Evolutionary conservation across 2,888 invertebrate genomes (phyloP).

Genomic region (Athripsodes cinereus): DNA sequence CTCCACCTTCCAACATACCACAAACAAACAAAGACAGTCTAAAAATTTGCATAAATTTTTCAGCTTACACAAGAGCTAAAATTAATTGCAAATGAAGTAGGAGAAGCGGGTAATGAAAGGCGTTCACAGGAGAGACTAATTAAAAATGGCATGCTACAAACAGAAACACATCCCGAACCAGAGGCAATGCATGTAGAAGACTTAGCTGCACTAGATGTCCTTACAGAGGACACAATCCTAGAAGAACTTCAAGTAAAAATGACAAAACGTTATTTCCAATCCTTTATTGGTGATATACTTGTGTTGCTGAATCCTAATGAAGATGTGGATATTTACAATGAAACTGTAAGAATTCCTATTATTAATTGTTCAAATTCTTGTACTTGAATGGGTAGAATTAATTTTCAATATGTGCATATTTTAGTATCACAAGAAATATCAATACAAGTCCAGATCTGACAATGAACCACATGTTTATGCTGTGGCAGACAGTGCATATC

Average conservation of each 20-base stretch:
- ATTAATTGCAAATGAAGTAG: conserved; percentile 46
- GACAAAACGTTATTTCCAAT: conserved; percentile 61
- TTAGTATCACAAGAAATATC: conserved; percentile 74
- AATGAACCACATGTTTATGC: conserved; percentile 87
- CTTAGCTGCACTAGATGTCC: conserved; percentile 67
- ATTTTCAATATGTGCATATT: conserved; percentile 30
- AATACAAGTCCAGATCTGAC: conserved; percentile 79
- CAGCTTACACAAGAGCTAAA: conserved; percentile 70
- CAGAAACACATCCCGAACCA: conserved; percentile 50
- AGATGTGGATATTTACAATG: conserved; percentile 63
- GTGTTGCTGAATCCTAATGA: conserved; percentile 76
- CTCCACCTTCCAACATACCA: no score
- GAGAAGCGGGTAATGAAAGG: conserved; percentile 36
- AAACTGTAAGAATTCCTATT: conserved; percentile 49
- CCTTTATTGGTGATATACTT: conserved; percentile 76
- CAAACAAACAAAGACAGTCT: no score
- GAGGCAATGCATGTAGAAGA: conserved; percentile 79
- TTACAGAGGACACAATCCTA: conserved; percentile 67
- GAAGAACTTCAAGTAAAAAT: conserved; percentile 64
- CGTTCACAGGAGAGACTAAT: conserved; percentile 44
- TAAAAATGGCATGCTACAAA: conserved; percentile 43
- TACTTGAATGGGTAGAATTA: not conserved
- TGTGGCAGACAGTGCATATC: conserved; percentile 84
- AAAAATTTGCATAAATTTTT: no score
- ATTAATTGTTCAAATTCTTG: not conserved